Percentiles rank a stretch among this genome's conserved stretches.
Conservation (phyloP, 2,113 vertebrate species). For the Tragelaphus buxtoni region DNA sequence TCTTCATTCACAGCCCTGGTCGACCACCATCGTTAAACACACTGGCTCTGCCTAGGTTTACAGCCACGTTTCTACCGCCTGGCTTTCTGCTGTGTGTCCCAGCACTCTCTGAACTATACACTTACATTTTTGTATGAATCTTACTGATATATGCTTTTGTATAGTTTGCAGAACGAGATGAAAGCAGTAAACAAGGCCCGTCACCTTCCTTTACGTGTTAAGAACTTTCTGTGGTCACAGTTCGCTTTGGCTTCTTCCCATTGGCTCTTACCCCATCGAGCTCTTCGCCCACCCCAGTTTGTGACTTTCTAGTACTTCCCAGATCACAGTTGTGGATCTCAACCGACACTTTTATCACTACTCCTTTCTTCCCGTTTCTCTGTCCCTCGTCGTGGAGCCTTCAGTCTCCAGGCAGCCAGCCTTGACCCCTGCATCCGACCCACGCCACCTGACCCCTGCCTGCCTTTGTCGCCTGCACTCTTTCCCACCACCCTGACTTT, state of each 20-base stretch:
- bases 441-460: too few relatives aligned
- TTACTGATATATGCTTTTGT: neutral
- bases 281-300: too few relatives aligned
- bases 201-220: neutral
- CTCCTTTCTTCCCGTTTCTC: too few relatives aligned
- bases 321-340: too few relatives aligned
- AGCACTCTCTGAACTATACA: neutral
- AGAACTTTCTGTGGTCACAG: neutral
- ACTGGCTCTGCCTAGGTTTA: rapidly evolving
- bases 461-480: rapidly evolving
- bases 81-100: neutral
- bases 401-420: too few relatives aligned
- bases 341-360: too few relatives aligned
- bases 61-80: neutral
- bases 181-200: neutral
- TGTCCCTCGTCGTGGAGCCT: too few relatives aligned
- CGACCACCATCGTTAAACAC: too few relatives aligned
- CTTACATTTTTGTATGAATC: neutral
- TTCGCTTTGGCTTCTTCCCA: neutral
- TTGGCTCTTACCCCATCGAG: too few relatives aligned
- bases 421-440: neutral
- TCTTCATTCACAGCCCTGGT: neutral
- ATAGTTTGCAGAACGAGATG: neutral
- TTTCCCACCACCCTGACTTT: neutral
- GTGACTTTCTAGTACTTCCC: too few relatives aligned